Conservation (phyloP, 2,888 invertebrate species). For the Philereme vetulata region DNA sequence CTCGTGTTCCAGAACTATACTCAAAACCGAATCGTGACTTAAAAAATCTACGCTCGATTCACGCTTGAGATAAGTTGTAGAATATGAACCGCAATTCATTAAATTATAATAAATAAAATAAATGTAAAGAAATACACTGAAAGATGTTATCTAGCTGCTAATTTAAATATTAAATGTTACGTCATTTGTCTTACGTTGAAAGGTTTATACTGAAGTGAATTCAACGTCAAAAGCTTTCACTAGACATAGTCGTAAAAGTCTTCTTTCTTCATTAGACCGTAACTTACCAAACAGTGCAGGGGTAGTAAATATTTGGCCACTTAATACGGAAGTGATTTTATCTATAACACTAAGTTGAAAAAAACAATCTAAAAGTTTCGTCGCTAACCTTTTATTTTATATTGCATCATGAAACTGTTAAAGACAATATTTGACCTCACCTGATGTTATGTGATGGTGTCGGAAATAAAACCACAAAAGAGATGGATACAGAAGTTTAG, state of each 20-base stretch:
- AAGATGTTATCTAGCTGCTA: slow-evolving; percentile 2
- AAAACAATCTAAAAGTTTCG: too few species aligned
- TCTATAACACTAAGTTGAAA: neutral
- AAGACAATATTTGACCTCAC: too few species aligned
- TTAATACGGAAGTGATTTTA: slow-evolving; percentile 31
- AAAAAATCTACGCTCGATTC: too few species aligned
- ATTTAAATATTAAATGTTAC: slow-evolving; percentile 5
- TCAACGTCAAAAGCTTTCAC: slow-evolving; percentile 20
- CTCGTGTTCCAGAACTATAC: too few species aligned
- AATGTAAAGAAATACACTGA: slow-evolving; percentile 1
- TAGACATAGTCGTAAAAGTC: slow-evolving; percentile 35
- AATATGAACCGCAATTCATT: slow-evolving; percentile 14
- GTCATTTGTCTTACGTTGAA: slow-evolving; percentile 27
- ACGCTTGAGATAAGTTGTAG: too few species aligned
- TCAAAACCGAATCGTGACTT: too few species aligned
- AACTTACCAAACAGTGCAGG: slow-evolving; percentile 34
- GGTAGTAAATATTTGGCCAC: slow-evolving; percentile 37
- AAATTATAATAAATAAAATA: slow-evolving; percentile 37
- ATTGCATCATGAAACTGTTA: too few species aligned
- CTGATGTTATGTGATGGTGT: too few species aligned
- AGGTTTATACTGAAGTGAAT: slow-evolving; percentile 6
- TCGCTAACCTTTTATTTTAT: too few species aligned
- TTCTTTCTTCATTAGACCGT: slow-evolving; percentile 30
- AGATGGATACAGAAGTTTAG: too few species aligned
- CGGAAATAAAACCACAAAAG: too few species aligned